A percentile compares a stretch with the other conserved stretches of the same genome.
Evolutionary conservation across 2,113 vertebrate genomes (phyloP).

Genomic region (Clarias batrachus): DNA sequence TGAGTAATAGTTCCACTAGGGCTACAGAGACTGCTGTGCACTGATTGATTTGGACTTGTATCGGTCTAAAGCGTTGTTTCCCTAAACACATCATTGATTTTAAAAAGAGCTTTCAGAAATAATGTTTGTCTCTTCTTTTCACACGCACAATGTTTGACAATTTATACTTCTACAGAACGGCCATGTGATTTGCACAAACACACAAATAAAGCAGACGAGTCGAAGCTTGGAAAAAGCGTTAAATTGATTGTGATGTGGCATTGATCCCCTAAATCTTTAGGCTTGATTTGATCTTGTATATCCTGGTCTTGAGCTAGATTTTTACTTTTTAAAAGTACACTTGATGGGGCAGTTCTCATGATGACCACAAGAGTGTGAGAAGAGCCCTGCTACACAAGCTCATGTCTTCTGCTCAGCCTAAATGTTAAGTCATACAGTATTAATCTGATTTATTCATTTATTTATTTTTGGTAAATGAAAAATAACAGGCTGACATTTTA

Average conservation of each 20-base stretch:
- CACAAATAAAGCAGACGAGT: neutral
- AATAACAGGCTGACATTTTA: neutral
- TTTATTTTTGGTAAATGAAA: neutral
- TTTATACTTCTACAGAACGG: neutral
- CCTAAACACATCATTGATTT: neutral
- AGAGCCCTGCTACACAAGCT: neutral
- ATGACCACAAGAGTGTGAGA: slow-evolving; percentile 6
- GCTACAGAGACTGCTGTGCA: neutral
- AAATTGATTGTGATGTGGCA: neutral
- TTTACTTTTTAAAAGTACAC: neutral
- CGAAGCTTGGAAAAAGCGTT: neutral
- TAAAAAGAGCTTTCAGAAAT: neutral
- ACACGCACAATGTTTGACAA: neutral
- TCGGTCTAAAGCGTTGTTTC: neutral
- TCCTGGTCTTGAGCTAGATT: neutral
- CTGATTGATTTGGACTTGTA: neutral
- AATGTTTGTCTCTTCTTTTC: neutral
- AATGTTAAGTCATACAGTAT: neutral
- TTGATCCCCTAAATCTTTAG: neutral
- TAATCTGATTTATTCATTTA: neutral
- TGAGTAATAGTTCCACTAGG: neutral
- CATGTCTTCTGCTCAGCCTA: neutral
- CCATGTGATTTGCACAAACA: neutral
- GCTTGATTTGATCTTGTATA: neutral
- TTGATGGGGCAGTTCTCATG: neutral